Evolutionary conservation across 2,888 invertebrate species (phyloP).

Genomic region (Drosophila phalerata): DNA sequence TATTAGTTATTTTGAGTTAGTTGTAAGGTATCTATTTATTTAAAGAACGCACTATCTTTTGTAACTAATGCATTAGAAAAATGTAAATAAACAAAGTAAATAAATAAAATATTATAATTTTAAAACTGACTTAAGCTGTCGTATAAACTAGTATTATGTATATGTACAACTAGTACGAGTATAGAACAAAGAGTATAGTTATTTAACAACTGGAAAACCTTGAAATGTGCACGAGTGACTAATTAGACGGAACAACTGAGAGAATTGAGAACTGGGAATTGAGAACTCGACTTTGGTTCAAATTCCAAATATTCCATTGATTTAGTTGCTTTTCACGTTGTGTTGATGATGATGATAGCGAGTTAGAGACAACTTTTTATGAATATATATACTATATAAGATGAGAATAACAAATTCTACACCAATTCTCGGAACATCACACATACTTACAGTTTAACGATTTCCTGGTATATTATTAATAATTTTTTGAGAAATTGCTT

Average conservation of each 20-base stretch:
- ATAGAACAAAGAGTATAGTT: slow-evolving; percentile 12
- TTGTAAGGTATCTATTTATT: too few relatives aligned
- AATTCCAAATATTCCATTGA: slow-evolving; percentile 37
- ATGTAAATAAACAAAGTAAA: too few relatives aligned
- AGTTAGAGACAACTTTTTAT: neutral
- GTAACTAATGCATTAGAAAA: too few relatives aligned
- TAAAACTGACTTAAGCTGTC: neutral
- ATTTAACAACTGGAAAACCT: slow-evolving; percentile 73
- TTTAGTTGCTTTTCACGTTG: neutral
- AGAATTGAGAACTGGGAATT: neutral
- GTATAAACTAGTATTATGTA: slow-evolving; percentile 1
- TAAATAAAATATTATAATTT: too few relatives aligned
- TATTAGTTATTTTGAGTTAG: too few relatives aligned
- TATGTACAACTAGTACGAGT: slow-evolving; percentile 7
- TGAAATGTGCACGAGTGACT: slow-evolving; percentile 76
- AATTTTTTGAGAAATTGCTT: slow-evolving; percentile 32
- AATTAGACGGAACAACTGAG: slow-evolving; percentile 60
- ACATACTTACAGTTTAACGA: slow-evolving; percentile 40
- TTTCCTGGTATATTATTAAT: neutral
- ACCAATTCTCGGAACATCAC: neutral
- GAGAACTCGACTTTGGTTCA: slow-evolving; percentile 31
- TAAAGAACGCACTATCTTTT: too few relatives aligned
- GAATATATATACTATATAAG: neutral
- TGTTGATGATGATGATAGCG: neutral
- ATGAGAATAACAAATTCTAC: neutral